A percentile compares a stretch with the other conserved stretches of the same genome.
Conservation (phyloP, 2,888 invertebrate species). For the Desoria tigrina region DNA sequence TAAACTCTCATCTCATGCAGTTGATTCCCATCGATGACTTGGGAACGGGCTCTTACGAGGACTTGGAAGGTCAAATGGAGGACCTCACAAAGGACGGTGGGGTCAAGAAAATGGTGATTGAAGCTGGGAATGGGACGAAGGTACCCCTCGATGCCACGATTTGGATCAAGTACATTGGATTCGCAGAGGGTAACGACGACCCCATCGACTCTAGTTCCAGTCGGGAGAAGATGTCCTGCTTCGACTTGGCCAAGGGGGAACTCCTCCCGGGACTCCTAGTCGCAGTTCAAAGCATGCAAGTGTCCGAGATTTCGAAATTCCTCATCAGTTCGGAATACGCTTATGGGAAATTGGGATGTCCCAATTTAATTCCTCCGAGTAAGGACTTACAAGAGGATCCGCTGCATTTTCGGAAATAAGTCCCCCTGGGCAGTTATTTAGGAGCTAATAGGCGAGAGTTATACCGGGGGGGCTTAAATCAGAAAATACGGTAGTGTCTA, state of each 20-base stretch:
- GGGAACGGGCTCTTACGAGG: not conserved
- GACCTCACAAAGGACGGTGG: slow-evolving; percentile 3
- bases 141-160: not conserved
- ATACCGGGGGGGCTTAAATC: no score
- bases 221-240: not conserved
- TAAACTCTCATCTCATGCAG: not conserved
- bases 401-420: no score
- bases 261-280: not conserved
- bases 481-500: no score
- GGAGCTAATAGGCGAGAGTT: no score
- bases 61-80: not conserved
- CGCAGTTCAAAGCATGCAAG: not conserved
- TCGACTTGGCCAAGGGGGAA: not conserved
- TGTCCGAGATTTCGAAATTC: slow-evolving; percentile 14
- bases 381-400: not conserved
- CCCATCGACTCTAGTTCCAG: slow-evolving; percentile 4
- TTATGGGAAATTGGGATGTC: slow-evolving; percentile 13
- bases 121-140: not conserved
- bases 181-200: slow-evolving; percentile 7
- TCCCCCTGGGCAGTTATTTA: no score
- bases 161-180: not conserved
- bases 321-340: not conserved
- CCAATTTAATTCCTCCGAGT: slow-evolving; percentile 4
- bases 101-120: not conserved
- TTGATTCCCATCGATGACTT: not conserved